These are phyloP conservation scores for Seriola rivoliana DNA, from an alignment of 2,113 vertebrate genomes.

Conservation along the genomic window DNA sequence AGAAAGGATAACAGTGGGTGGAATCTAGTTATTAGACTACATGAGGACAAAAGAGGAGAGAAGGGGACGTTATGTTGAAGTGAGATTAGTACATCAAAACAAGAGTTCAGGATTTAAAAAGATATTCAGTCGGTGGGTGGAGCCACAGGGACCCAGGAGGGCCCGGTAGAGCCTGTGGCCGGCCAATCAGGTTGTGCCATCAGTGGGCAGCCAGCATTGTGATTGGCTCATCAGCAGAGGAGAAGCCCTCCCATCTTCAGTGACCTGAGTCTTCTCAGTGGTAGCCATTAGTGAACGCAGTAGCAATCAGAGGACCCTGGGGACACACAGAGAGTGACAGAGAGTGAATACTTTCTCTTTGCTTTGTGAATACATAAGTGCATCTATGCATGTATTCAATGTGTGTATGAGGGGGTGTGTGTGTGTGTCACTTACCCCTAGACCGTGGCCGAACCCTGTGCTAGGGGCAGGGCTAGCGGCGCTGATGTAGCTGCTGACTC, in stretches of 20 bases:
- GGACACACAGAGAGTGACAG: constrained; percentile 19
- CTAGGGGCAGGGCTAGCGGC: constrained; percentile 85
- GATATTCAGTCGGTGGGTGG: constrained; percentile 88
- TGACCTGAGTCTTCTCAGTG: constrained; percentile 88
- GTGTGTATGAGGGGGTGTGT: neutral
- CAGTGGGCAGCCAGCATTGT: constrained; percentile 77
- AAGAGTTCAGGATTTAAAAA: constrained; percentile 81
- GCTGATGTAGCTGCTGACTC: constrained; percentile 85
- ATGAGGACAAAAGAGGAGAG: constrained; percentile 72
- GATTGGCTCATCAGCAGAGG: constrained; percentile 81
- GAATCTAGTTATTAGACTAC: constrained; percentile 65
- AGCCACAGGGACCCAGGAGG: constrained; percentile 78
- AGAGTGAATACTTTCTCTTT: constrained; percentile 12
- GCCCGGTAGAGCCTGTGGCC: constrained; percentile 77
- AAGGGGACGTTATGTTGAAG: constrained; percentile 72
- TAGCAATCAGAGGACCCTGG: constrained; percentile 97
- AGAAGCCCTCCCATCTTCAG: constrained; percentile 68
- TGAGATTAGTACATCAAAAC: constrained; percentile 90
- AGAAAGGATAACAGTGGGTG: constrained; percentile 77
- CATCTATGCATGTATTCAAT: constrained; percentile 15
- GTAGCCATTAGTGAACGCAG: constrained; percentile 98
- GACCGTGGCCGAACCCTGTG: constrained; percentile 92
- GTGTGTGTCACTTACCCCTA: constrained; percentile 88
- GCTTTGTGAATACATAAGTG: constrained; percentile 24
- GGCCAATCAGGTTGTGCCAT: constrained; percentile 87